Percentiles rank a stretch among this genome's conserved stretches.
Evolutionary conservation across 2,113 vertebrate species (phyloP).

Genomic region (Melanerpes aurifrons): DNA sequence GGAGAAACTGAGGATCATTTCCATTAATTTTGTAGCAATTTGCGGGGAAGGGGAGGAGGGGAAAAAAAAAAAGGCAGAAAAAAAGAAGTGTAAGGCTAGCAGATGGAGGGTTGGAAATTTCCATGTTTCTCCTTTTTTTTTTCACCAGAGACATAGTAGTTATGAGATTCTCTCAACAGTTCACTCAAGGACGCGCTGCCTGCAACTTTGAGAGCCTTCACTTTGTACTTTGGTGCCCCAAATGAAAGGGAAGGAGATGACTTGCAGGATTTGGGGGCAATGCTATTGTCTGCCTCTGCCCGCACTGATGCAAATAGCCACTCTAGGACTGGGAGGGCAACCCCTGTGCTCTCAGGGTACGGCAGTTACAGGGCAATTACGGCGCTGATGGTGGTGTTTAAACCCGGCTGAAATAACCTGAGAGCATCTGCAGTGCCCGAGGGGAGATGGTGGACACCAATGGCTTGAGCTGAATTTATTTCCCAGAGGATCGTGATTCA

Average conservation of each 20-base stretch:
- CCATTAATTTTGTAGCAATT: background rate
- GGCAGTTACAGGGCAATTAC: background rate
- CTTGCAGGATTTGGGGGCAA: background rate
- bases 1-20: background rate
- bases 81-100: background rate
- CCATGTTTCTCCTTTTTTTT: background rate
- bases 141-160: background rate
- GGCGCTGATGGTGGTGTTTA: background rate
- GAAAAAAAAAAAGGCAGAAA: background rate
- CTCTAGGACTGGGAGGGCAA: background rate
- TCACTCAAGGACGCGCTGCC: constrained; percentile 28
- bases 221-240: background rate
- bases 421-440: background rate
- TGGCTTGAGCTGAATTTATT: background rate
- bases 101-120: constrained; percentile 59
- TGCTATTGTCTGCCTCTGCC: background rate
- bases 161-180: background rate
- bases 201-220: background rate
- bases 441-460: background rate
- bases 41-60: background rate
- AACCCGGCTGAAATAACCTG: background rate
- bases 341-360: background rate
- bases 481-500: background rate
- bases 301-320: background rate
- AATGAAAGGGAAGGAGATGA: background rate